Base-by-base conservation (phyloP, 2,888 invertebrate species). In the Dynastes grantii region DNA sequence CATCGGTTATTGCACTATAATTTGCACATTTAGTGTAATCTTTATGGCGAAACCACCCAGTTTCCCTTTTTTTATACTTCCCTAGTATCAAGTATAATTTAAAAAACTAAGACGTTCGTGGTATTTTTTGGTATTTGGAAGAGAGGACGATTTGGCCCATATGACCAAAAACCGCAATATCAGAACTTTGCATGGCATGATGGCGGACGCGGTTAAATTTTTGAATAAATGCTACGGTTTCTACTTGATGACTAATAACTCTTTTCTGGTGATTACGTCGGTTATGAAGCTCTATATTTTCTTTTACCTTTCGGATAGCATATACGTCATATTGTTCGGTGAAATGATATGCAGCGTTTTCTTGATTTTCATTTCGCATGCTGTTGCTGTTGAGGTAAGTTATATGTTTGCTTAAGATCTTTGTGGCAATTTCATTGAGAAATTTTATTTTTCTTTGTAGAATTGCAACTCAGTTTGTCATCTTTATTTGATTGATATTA, bases 331-430 rank as follows among this genome's bases (percentile, higher is more conserved):
- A 16, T 37, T 78, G 32, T 73, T 49, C 13, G 63, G 64, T n/a
- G 70, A 61, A 13, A 51, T 73, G 32, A 4, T 78, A 11, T 71
- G 71, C 53, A 32, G 61, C 29, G 40, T 78, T 49, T 53, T 32
- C 5, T 58, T 78, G 40, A 64, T 73, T 63, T 78, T 61, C n/a
- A 51, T 78, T 53, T 78, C 78, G 13, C 78, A 78, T 37, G 63
- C 51, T 2, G 22, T 78, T 16, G 70, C 61, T 37, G 32, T 32
- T 2, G 63, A 73, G 78, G 78, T 78, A 73, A 78, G 78, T 11
- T 29, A 2, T 49, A 37, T 37, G 32, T 37, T 5, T 5, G 32
- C 5, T 37, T 32, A 32, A 32, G 32, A 32, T 32, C 32, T 32
- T 32, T 32, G 4, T 4, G 3, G 32, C 32, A 32, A 32, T 32